Base-by-base conservation (phyloP, 2,797 vertebrate genomes). In the Lemur catta region DNA sequence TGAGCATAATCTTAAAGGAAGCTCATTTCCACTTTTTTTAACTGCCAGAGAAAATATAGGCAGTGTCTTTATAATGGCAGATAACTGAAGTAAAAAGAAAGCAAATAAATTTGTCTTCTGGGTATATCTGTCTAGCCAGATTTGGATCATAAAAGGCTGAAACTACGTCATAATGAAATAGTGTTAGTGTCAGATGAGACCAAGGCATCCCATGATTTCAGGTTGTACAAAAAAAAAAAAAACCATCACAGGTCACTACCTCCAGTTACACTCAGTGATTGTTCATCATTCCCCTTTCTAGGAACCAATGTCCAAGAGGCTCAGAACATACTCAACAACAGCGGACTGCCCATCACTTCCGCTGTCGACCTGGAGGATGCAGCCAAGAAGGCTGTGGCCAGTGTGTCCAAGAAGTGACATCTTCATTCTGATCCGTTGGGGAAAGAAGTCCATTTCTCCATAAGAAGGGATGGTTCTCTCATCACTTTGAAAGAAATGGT, bases 271-370 rank as follows among this genome's bases (percentile, higher is more conserved):
- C 65, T 88, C 75, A 38, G 15, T 91, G n/a, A 80, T 74, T 84
- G n/a, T 93, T 14, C 17, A 0, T 85, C n/a, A 4, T 87, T 24
- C 63, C 84, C 46, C 59, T 75, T 92, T 89, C 17, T 55, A 99
- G 99, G 99, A 67, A 99, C 99, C 89, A 99, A 99, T 20, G 99
- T 99, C 74, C 98, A 99, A 0, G 99, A 99, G 98, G 99, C 99
- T 57, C 99, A 99, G 97, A 98, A 98, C 43, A 99, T 99, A 38
- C 98, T 99, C 97, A 98, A 24, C 0, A 99, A 99, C 97, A 99
- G 99, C 0, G 99, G 99, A 0, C 99, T 99, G 80, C 99, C 99
- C 94, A 99, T 99, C 98, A 99, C 98, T 0, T 96, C 99, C 0
- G 99, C 99, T 10, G 98, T 84, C 0, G 98, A 99, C 98, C 98